A percentile compares a stretch with the other conserved stretches of the same genome.
These are phyloP conservation scores for Sebastes diploproa DNA, from an alignment of 2,797 vertebrate genomes.

Conservation along the genomic window DNA sequence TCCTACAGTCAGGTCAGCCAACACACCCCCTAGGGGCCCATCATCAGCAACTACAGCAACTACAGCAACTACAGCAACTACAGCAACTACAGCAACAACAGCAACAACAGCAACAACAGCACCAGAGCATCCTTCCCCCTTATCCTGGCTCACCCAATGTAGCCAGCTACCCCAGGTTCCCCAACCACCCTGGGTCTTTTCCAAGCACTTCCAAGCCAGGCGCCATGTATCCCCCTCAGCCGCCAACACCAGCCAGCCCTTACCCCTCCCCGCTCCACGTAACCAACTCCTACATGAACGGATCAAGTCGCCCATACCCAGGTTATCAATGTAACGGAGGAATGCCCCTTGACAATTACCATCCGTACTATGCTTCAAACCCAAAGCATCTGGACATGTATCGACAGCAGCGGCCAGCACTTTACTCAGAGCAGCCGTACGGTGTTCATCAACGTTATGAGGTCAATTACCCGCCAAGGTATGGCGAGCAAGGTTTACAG, in stretches of 20 bases:
- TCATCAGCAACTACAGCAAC: constrained; percentile 68
- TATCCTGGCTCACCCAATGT: constrained; percentile 84
- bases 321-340: constrained; percentile 92
- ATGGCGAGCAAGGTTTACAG: constrained; percentile 86
- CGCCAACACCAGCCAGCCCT: constrained; percentile 81
- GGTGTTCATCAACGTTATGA: constrained; percentile 85
- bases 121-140: constrained; percentile 77
- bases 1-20: constrained; percentile 70
- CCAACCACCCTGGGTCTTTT: constrained; percentile 83
- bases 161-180: constrained; percentile 84
- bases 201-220: constrained; percentile 85
- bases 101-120: constrained; percentile 81
- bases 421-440: constrained; percentile 90
- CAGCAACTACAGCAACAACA: constrained; percentile 53
- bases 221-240: constrained; percentile 83
- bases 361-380: constrained; percentile 86
- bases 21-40: constrained; percentile 72
- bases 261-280: constrained; percentile 85
- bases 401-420: constrained; percentile 86
- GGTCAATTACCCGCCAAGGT: constrained; percentile 86
- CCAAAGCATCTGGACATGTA: constrained; percentile 90
- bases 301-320: constrained; percentile 86
- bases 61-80: constrained; percentile 79
- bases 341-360: constrained; percentile 86
- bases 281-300: constrained; percentile 88